Base-by-base conservation (phyloP, 1,140 invertebrate genomes). In the Trichonephila clavipes region DNA sequence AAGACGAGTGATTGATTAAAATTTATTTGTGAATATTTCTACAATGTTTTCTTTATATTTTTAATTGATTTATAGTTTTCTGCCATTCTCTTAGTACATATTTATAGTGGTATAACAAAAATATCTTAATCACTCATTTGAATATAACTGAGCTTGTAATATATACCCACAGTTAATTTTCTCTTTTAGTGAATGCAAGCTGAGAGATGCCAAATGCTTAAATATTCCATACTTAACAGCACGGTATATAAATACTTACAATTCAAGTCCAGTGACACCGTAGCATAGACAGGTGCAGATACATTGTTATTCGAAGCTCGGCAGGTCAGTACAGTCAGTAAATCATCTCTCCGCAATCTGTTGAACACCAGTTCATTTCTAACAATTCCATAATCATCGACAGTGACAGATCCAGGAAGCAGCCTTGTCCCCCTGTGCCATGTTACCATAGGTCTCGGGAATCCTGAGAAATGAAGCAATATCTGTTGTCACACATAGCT, bases 401-500 rank as follows among this genome's bases (percentile, higher is more conserved):
- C 96, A 93, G 97, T 97, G 95, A 96, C 97, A 95, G 97, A 97
- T 94, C 96, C 96, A 95, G 98, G 98, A 82, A 98, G 95, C 62
- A 98, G 96, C 51, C 96, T 96, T 94, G 97, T 97, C 94, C 97
- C 98, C 95, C 97, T 97, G 96, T 98, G 98, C 98, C 98, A 99
- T 95, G 97, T 97, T 18, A 99, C 97, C 92, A 96, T 97, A 4
- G 98, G 98, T 66, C 97, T 97, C 0, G 98, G 98, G 94, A 97
- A 97, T 94, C 98, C 98, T 99, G n/a, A 64, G 0, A 92, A 40
- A 82, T 40, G 34, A 40, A 40, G 34, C 34, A 4, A 40, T 40
- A 40, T 40, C 4, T 3, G 3, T 51, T 51, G 5, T 51, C 51
- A 51, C 5, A 51, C 51, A 51, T 51, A 10, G 0, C 0, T 51